Conservation (phyloP, 2,888 invertebrate genomes). For the Ametastegia equiseti region DNA sequence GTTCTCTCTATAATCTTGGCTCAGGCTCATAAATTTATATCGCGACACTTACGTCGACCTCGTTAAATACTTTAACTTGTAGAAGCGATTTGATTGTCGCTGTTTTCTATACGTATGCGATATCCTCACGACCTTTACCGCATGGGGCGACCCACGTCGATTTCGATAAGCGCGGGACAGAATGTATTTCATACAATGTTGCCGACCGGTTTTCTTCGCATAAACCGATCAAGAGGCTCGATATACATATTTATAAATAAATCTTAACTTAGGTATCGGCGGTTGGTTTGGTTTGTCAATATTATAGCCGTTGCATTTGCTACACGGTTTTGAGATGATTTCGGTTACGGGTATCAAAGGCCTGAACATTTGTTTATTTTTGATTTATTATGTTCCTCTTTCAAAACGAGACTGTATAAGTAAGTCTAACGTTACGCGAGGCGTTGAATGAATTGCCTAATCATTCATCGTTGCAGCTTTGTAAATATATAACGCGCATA, state of each 20-base stretch:
- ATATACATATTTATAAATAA: background rate
- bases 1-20: too few species aligned
- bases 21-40: background rate
- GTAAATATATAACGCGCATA: background rate
- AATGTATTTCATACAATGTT: slow-evolving; percentile 9
- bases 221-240: background rate
- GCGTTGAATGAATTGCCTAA: background rate
- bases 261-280: too few species aligned
- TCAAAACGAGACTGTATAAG: background rate
- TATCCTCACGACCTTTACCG: background rate
- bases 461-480: background rate
- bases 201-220: background rate
- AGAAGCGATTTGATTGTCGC: background rate
- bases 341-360: too few species aligned
- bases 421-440: background rate
- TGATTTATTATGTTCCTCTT: background rate
- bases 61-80: too few species aligned
- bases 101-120: background rate
- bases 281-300: too few species aligned
- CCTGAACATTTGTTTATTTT: too few species aligned
- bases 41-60: background rate
- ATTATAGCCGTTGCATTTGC: too few species aligned
- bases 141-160: background rate
- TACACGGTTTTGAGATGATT: too few species aligned
- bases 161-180: background rate